Percentiles rank a stretch among this genome's conserved stretches.
These are phyloP conservation scores for Nilaparvata lugens DNA, from an alignment of 1,140 invertebrate genomes.

Conservation along the genomic window DNA sequence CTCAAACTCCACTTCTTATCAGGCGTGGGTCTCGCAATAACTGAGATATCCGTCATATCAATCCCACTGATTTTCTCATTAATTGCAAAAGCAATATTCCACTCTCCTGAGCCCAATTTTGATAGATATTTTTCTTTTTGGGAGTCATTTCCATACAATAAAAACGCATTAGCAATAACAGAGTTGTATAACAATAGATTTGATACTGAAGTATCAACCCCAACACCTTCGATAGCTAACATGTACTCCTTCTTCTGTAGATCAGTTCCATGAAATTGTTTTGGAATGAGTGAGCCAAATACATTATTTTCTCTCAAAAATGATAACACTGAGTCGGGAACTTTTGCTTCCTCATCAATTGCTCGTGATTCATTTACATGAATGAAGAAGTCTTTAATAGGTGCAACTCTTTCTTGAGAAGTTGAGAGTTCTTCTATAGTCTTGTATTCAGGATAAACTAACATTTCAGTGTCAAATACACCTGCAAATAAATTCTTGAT, in stretches of 20 bases:
- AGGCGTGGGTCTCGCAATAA: not conserved
- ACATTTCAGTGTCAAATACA: conserved; percentile 29
- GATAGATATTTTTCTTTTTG: conserved; percentile 20
- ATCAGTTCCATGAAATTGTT: conserved; percentile 1
- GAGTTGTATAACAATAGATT: not conserved
- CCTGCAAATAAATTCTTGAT: conserved; percentile 33
- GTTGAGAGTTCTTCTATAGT: conserved; percentile 44
- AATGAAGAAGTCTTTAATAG: conserved; percentile 2
- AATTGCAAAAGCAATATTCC: conserved; percentile 8
- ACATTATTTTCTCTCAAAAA: not conserved
- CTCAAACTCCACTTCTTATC: conserved; percentile 11
- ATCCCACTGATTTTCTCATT: conserved; percentile 14
- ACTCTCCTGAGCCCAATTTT: conserved; percentile 11
- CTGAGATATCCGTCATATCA: conserved; percentile 12
- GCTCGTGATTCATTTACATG: not conserved
- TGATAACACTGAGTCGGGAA: conserved; percentile 1
- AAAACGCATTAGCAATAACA: not conserved
- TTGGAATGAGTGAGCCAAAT: not conserved
- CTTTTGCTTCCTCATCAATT: not conserved
- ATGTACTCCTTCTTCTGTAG: not conserved
- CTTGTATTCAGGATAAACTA: conserved; percentile 39
- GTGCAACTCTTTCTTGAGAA: conserved; percentile 31
- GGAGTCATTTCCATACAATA: conserved; percentile 6
- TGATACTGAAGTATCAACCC: not conserved
- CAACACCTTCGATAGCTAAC: not conserved